These are phyloP conservation scores for Coptotermes formosanus DNA, from an alignment of 1,140 invertebrate genomes.

Conservation along the genomic window DNA sequence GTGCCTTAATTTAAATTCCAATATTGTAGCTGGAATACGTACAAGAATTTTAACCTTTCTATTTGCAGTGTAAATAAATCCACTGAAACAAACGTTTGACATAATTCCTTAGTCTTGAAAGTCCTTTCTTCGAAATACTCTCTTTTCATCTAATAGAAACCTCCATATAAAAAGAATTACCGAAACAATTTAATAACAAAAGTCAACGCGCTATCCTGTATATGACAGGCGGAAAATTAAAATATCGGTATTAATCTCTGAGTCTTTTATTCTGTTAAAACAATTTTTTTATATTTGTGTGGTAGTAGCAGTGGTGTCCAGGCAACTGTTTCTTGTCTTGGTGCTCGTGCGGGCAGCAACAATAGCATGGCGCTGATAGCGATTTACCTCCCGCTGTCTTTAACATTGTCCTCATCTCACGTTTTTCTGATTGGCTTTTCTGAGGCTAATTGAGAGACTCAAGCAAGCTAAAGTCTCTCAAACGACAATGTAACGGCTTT, in stretches of 20 bases:
- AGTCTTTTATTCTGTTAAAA: conserved; percentile 14
- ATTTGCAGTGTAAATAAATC: not conserved
- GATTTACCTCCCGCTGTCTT: not conserved
- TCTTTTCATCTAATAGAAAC: not conserved
- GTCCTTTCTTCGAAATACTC: not conserved
- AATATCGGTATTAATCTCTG: conserved; percentile 5
- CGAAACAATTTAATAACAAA: not conserved
- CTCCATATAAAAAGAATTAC: not conserved
- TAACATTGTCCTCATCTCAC: conserved; percentile 1
- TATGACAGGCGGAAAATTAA: not conserved
- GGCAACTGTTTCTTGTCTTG: conserved; percentile 18
- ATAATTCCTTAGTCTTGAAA: conserved; percentile 1
- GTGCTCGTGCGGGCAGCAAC: conserved; percentile 10
- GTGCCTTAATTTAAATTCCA: no score
- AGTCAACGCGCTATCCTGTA: not conserved
- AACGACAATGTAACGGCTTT: not conserved
- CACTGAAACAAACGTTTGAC: not conserved
- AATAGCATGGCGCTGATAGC: conserved; percentile 9
- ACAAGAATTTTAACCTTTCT: not conserved
- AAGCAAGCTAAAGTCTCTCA: not conserved
- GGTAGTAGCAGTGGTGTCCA: not conserved
- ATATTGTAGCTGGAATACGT: no score
- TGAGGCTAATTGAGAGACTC: not conserved
- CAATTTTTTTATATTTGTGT: not conserved
- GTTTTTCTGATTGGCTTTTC: conserved; percentile 5